These are phyloP conservation scores for Cephalopholis sonnerati DNA, from an alignment of 2,113 vertebrate genomes.

Conservation along the genomic window DNA sequence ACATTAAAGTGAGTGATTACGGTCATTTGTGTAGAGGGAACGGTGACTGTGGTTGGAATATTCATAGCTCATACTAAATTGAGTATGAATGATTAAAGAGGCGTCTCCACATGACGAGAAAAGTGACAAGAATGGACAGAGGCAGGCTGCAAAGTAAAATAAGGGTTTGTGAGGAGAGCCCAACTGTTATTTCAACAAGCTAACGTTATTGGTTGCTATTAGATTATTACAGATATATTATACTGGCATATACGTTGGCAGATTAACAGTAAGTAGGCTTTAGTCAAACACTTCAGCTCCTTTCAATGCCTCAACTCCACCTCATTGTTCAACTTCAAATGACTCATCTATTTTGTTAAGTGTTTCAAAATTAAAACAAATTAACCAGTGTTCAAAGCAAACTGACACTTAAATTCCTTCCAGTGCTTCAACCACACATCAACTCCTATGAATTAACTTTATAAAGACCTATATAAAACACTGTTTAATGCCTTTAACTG, in stretches of 20 bases:
- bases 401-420: not conserved
- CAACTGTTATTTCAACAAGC: too few species aligned
- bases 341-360: not conserved
- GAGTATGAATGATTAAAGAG: conserved; percentile 69
- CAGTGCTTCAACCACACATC: too few species aligned
- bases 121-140: conserved; percentile 16
- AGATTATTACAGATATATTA: not conserved
- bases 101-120: conserved; percentile 11
- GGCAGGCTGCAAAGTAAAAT: not conserved
- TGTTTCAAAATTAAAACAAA: not conserved
- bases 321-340: not conserved
- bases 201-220: too few species aligned
- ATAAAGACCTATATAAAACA: too few species aligned
- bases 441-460: too few species aligned
- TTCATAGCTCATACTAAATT: conserved; percentile 63
- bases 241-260: not conserved
- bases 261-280: not conserved
- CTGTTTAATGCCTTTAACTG: too few species aligned
- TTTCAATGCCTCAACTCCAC: not conserved
- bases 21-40: conserved; percentile 18
- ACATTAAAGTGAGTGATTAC: conserved; percentile 62
- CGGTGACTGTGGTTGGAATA: conserved; percentile 38
- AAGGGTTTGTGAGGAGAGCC: not conserved
- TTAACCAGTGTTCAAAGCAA: not conserved
- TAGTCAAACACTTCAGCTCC: not conserved